phyloP scores from a whole-genome alignment of 2,797 vertebrate genomes.

The Sebastes aleutianus region DNA sequence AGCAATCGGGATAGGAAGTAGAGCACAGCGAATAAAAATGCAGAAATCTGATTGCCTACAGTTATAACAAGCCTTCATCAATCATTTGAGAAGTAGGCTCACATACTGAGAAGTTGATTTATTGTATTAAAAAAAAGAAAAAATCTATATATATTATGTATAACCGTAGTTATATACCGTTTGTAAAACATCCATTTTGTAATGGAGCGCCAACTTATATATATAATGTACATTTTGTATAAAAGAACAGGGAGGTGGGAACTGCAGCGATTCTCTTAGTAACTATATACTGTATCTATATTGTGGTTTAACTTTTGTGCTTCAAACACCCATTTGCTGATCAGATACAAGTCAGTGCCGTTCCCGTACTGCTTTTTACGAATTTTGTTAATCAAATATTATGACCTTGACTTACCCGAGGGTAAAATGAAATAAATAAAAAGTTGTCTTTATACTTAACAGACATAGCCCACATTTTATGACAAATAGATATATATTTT shows the following conservation, averaged over 20 bases:
- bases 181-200: conserved; percentile 81
- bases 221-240: conserved; percentile 91
- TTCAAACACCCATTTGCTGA: conserved; percentile 87
- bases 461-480: conserved; percentile 90
- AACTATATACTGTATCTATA: conserved; percentile 55
- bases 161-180: conserved; percentile 80
- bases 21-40: conserved; percentile 77
- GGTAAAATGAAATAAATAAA: conserved; percentile 80
- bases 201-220: conserved; percentile 83
- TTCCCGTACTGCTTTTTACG: conserved; percentile 89
- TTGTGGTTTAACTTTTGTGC: conserved; percentile 73
- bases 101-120: conserved; percentile 72
- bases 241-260: conserved; percentile 68
- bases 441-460: conserved; percentile 89
- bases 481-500: conserved; percentile 96
- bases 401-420: conserved; percentile 87
- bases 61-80: conserved; percentile 63
- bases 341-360: conserved; percentile 88
- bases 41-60: conserved; percentile 70
- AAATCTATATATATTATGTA: conserved; percentile 72
- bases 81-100: conserved; percentile 52
- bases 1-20: conserved; percentile 81
- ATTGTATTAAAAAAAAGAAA: conserved; percentile 56
- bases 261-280: conserved; percentile 80
- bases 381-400: conserved; percentile 89